Percentiles rank a stretch among this genome's conserved stretches.
Conservation (phyloP, 2,797 vertebrate species). For the Poecilia wingei region DNA sequence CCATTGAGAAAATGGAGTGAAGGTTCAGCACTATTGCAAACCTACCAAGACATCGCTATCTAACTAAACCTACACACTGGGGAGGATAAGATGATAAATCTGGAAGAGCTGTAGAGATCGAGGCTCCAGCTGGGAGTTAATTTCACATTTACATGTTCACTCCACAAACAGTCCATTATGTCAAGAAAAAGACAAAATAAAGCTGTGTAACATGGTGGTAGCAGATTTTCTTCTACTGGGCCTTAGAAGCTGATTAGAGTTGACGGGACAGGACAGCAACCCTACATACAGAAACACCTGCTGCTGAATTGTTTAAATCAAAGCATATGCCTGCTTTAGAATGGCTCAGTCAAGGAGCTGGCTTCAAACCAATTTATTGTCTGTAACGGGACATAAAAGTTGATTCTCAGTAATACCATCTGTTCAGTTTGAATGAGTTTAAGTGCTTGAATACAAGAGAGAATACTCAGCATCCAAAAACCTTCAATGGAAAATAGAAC, state of each 20-base stretch:
- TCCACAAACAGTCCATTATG: neutral
- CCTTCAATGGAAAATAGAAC: neutral
- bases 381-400: neutral
- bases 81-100: neutral
- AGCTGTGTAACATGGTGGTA: neutral
- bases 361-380: neutral
- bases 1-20: neutral
- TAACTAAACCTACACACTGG: neutral
- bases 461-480: neutral
- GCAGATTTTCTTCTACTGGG: neutral
- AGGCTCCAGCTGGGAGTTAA: neutral
- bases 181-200: neutral
- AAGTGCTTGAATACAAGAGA: neutral
- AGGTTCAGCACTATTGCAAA: neutral
- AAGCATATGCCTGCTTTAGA: neutral
- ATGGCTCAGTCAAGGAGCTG: neutral
- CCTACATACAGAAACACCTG: neutral
- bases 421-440: neutral
- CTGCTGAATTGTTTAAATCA: neutral
- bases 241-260: neutral
- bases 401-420: neutral
- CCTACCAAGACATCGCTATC: neutral
- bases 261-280: neutral
- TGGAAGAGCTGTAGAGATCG: neutral
- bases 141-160: neutral